phyloP scores from a whole-genome alignment of 2,888 invertebrate genomes.

The Scaptomyza polygonia region DNA sequence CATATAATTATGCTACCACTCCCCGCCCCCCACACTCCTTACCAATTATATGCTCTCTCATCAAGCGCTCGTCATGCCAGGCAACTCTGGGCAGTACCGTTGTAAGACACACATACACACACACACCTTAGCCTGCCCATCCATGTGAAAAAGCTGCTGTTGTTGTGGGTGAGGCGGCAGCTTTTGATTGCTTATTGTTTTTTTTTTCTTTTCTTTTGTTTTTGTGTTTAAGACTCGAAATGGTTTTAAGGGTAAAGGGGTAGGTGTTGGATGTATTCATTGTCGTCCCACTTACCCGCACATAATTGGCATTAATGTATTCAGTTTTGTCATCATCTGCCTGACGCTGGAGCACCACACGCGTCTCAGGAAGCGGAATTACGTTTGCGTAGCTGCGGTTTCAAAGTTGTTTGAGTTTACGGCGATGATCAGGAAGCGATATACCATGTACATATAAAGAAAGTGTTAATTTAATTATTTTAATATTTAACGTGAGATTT shows the following conservation, averaged over 20 bases:
- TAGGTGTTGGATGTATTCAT: slow-evolving; percentile 1
- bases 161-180: slow-evolving; percentile 26
- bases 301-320: slow-evolving; percentile 97
- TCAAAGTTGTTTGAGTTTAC: slow-evolving; percentile 20
- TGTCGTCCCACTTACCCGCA: slow-evolving; percentile 88
- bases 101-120: slow-evolving; percentile 23
- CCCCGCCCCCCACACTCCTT: not conserved
- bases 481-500: slow-evolving; percentile 2
- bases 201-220: slow-evolving; percentile 1
- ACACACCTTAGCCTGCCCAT: too few relatives aligned
- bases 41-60: not conserved
- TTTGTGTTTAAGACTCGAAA: slow-evolving; percentile 11
- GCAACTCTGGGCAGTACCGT: slow-evolving; percentile 43
- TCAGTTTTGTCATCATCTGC: slow-evolving; percentile 92
- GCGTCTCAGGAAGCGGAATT: slow-evolving; percentile 95
- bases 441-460: slow-evolving; percentile 16
- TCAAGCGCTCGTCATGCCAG: slow-evolving; percentile 54
- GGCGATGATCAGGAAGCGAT: slow-evolving; percentile 33
- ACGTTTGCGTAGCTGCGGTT: slow-evolving; percentile 92
- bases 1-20: slow-evolving; percentile 62
- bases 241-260: not conserved
- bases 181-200: slow-evolving; percentile 30
- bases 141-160: slow-evolving; percentile 48
- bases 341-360: slow-evolving; percentile 90
- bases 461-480: slow-evolving; percentile 24